A percentile compares a stretch with the other conserved stretches of the same genome.
phyloP scores from a whole-genome alignment of 2,797 vertebrate genomes.

The Neosilurus hyrtlii region DNA sequence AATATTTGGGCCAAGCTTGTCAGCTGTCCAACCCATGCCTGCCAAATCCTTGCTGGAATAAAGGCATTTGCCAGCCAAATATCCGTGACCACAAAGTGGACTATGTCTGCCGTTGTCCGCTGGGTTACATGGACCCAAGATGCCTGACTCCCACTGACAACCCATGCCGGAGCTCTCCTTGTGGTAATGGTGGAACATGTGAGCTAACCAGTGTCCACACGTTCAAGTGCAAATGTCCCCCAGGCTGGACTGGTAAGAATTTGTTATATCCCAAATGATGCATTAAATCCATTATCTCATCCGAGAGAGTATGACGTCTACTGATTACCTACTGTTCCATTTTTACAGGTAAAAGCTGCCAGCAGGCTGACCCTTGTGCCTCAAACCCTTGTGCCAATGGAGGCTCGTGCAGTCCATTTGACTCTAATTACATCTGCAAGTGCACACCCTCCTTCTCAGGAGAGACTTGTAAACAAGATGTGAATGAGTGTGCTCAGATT shows the following conservation, averaged over 20 bases:
- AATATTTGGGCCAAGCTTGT: conserved; percentile 65
- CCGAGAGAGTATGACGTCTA: not conserved
- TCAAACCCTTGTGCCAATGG: conserved; percentile 92
- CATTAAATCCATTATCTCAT: not conserved
- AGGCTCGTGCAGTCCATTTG: conserved; percentile 81
- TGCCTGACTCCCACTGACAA: conserved; percentile 80
- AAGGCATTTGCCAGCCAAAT: conserved; percentile 61
- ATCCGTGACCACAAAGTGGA: conserved; percentile 66
- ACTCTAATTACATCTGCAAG: conserved; percentile 79
- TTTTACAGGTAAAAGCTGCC: conserved; percentile 83
- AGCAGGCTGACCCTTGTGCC: conserved; percentile 88
- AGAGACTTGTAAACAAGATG: conserved; percentile 85
- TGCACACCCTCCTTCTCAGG: conserved; percentile 84
- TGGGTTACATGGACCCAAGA: conserved; percentile 79
- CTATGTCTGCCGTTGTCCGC: conserved; percentile 79
- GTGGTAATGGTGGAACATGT: conserved; percentile 88
- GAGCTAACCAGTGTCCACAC: conserved; percentile 74
- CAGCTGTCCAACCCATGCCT: conserved; percentile 69
- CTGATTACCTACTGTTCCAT: not conserved
- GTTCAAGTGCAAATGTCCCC: conserved; percentile 87
- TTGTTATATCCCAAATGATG: not conserved
- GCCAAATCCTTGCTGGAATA: conserved; percentile 63
- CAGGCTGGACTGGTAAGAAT: conserved; percentile 88
- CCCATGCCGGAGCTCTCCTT: conserved; percentile 80
- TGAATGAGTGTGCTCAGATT: conserved; percentile 81